phyloP scores from a whole-genome alignment of 2,113 vertebrate genomes.

The Odocoileus virginianus region DNA sequence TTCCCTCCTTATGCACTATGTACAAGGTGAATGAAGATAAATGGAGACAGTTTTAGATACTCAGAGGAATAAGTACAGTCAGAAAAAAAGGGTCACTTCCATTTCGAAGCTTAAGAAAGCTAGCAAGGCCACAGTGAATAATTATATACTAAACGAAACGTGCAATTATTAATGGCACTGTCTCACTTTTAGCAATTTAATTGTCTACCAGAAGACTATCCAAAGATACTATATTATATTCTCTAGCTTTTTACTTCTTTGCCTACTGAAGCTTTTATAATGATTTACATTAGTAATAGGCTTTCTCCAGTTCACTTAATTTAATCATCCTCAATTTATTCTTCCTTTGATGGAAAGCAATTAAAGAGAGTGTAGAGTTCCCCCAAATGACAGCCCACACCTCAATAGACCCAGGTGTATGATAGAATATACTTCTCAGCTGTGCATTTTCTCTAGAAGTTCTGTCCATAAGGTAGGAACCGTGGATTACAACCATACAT shows the following conservation, averaged over 20 bases:
- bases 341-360: constrained; percentile 63
- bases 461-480: neutral
- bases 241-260: constrained; percentile 60
- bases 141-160: constrained; percentile 62
- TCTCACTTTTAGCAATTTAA: constrained; percentile 68
- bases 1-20: constrained; percentile 16
- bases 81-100: constrained; percentile 63
- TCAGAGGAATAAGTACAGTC: constrained; percentile 40
- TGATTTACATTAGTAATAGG: constrained; percentile 75
- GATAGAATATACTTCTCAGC: neutral
- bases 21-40: constrained; percentile 63
- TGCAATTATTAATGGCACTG: constrained; percentile 68
- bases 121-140: constrained; percentile 59
- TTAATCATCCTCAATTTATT: constrained; percentile 68
- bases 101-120: constrained; percentile 59
- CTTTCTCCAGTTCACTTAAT: constrained; percentile 68
- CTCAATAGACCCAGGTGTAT: neutral
- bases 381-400: neutral
- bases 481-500: neutral
- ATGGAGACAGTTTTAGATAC: constrained; percentile 57
- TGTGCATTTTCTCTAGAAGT: neutral
- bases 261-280: constrained; percentile 73
- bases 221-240: constrained; percentile 62
- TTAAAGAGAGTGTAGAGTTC: constrained; percentile 20
- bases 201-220: constrained; percentile 68